phyloP scores from a whole-genome alignment of 2,888 invertebrate genomes.

The Lymantria dispar region DNA sequence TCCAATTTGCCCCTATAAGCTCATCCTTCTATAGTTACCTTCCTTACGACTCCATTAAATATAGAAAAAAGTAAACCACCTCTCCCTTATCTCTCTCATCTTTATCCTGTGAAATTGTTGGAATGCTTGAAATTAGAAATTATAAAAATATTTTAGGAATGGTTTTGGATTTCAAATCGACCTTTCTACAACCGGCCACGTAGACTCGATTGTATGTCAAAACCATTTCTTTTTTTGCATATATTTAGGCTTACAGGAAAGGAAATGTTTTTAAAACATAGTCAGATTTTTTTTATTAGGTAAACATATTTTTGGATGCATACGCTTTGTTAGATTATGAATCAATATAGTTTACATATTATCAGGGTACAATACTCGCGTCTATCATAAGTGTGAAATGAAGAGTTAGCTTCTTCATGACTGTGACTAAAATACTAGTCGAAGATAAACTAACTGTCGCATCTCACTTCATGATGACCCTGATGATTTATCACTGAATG shows the following conservation, averaged over 20 bases:
- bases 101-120: slow-evolving; percentile 42
- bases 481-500: slow-evolving; percentile 41
- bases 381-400: slow-evolving; percentile 48
- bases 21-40: slow-evolving; percentile 88
- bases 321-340: slow-evolving; percentile 41
- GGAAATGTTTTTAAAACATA: slow-evolving; percentile 16
- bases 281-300: slow-evolving; percentile 42
- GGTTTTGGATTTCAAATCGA: slow-evolving; percentile 38
- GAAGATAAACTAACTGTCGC: slow-evolving; percentile 26
- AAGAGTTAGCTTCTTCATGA: slow-evolving; percentile 33
- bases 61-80: slow-evolving; percentile 60
- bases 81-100: slow-evolving; percentile 22
- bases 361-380: slow-evolving; percentile 64
- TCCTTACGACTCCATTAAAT: slow-evolving; percentile 81
- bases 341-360: slow-evolving; percentile 22
- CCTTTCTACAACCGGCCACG: slow-evolving; percentile 72
- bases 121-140: slow-evolving; percentile 48
- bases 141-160: slow-evolving; percentile 23
- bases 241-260: slow-evolving; percentile 25
- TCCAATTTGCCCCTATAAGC: slow-evolving; percentile 86
- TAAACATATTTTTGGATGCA: slow-evolving; percentile 67
- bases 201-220: slow-evolving; percentile 47
- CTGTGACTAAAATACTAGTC: slow-evolving; percentile 31
- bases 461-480: slow-evolving; percentile 47
- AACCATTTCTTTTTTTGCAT: slow-evolving; percentile 30